Conservation (phyloP, 2,888 invertebrate species). For the Ellobium chinense region DNA sequence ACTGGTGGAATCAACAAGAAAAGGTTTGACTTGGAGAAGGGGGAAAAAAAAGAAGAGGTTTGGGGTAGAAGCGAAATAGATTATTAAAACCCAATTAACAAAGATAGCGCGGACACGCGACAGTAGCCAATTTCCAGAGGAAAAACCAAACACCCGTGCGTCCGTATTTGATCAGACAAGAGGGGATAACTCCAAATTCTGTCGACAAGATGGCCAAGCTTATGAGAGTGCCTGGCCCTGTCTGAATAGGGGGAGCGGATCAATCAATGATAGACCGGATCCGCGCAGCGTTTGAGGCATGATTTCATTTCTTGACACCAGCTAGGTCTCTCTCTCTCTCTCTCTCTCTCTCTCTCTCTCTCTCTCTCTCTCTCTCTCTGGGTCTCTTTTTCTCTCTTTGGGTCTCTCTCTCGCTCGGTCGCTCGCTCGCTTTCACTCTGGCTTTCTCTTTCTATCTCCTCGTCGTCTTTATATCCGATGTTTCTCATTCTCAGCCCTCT, state of each 20-base stretch:
- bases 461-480: too few relatives aligned
- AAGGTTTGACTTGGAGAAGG: too few relatives aligned
- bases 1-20: too few relatives aligned
- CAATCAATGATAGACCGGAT: conserved; percentile 24
- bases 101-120: not conserved
- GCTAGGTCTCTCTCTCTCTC: not conserved
- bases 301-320: conserved; percentile 31
- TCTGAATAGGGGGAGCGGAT: conserved; percentile 7
- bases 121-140: not conserved
- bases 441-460: not conserved
- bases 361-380: conserved; percentile 17
- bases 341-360: conserved; percentile 8
- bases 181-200: conserved; percentile 20
- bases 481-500: not conserved
- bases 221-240: conserved; percentile 14
- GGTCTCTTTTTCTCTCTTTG: not conserved
- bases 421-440: not conserved
- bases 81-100: conserved; percentile 29
- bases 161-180: conserved; percentile 16
- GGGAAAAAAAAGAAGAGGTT: too few relatives aligned
- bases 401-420: not conserved
- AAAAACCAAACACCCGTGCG: not conserved
- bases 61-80: not conserved
- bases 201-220: conserved; percentile 22
- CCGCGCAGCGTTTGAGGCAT: conserved; percentile 17